These are phyloP conservation scores for Rhamphomyia laevipes DNA, from an alignment of 2,888 invertebrate genomes.

Conservation along the genomic window DNA sequence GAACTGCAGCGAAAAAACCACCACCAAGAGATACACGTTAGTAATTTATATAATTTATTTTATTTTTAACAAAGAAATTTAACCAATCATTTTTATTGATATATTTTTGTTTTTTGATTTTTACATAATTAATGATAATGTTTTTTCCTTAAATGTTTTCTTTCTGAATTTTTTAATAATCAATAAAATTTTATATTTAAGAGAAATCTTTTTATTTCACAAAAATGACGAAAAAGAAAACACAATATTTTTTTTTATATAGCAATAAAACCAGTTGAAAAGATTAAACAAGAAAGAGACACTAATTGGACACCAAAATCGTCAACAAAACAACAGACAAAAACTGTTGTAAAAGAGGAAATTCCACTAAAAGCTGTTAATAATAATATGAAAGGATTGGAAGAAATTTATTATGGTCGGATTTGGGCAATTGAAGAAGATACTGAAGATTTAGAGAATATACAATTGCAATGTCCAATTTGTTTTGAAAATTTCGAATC, in stretches of 20 bases:
- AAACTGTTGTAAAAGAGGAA: background rate
- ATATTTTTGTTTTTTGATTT: background rate
- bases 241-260: too few species aligned
- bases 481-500: conserved; percentile 55
- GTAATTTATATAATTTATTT: background rate
- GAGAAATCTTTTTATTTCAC: too few species aligned
- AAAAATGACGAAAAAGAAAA: too few species aligned
- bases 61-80: background rate
- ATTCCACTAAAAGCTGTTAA: conserved; percentile 15
- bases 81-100: background rate
- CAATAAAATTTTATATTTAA: too few species aligned
- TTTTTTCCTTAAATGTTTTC: background rate
- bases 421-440: conserved; percentile 17
- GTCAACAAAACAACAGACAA: conserved; percentile 11
- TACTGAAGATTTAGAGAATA: conserved; percentile 14
- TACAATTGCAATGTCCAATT: conserved; percentile 44
- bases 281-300: background rate
- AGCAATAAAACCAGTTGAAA: background rate
- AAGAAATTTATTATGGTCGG: conserved; percentile 34
- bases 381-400: conserved; percentile 29
- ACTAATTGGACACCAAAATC: background rate
- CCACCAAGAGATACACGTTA: background rate
- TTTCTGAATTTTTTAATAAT: background rate
- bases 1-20: conserved; percentile 3
- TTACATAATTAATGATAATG: too few species aligned